Conservation (phyloP, 2,888 invertebrate species). For the Globia sparganii region DNA sequence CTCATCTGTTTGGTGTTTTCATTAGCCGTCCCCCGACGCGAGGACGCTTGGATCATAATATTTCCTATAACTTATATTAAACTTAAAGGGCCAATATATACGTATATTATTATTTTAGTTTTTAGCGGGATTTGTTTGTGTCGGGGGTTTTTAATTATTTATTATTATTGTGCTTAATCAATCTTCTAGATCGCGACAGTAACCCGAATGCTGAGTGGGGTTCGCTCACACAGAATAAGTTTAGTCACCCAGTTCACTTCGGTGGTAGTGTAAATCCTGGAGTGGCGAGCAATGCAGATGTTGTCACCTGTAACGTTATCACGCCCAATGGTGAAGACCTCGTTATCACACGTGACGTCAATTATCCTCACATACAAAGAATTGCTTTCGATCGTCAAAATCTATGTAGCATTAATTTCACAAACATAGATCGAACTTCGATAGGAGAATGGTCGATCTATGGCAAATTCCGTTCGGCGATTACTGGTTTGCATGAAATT, state of each 20-base stretch:
- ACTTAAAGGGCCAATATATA: no score
- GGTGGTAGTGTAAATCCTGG: conserved; percentile 68
- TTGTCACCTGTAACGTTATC: conserved; percentile 71
- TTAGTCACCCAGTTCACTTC: conserved; percentile 70
- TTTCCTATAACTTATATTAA: no score
- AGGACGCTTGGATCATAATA: no score
- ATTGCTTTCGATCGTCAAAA: conserved; percentile 34
- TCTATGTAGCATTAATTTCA: conserved; percentile 70
- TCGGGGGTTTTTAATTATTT: no score
- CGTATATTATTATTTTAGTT: no score
- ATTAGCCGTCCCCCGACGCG: no score
- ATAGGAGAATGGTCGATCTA: conserved; percentile 74
- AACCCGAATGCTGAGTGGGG: conserved; percentile 59
- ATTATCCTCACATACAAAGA: conserved; percentile 70
- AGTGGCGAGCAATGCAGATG: conserved; percentile 55
- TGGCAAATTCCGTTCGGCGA: conserved; percentile 63
- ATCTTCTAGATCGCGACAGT: conserved; percentile 62
- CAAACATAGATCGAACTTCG: conserved; percentile 64
- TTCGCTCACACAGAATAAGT: conserved; percentile 6
- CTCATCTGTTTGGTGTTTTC: no score
- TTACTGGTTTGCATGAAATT: conserved; percentile 62
- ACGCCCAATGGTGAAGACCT: conserved; percentile 75
- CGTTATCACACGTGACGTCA: conserved; percentile 60
- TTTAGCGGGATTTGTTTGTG: no score
- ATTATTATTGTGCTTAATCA: not conserved